Percentiles rank a stretch among this genome's conserved stretches.
Conservation (phyloP, 2,888 invertebrate genomes). For the Dusona sp. region DNA sequence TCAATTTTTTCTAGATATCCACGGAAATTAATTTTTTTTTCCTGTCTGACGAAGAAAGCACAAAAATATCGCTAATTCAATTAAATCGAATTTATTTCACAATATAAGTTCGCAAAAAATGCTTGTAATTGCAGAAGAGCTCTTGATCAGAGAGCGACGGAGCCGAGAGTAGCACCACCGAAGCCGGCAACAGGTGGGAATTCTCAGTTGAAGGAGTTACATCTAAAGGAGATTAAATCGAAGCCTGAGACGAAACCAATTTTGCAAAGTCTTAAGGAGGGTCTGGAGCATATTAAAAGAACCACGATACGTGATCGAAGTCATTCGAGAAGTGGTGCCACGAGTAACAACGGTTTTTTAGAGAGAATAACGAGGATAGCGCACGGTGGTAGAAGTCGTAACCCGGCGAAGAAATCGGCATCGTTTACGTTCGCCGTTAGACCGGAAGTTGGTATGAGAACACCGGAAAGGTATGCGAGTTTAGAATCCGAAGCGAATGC, state of each 20-base stretch:
- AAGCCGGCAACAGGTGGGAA: conserved; percentile 75
- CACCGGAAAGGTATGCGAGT: conserved; percentile 82
- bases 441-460: conserved; percentile 83
- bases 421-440: conserved; percentile 82
- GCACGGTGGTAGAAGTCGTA: conserved; percentile 80
- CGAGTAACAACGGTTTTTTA: conserved; percentile 77
- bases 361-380: conserved; percentile 82
- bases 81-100: neutral
- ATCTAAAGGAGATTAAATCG: conserved; percentile 81
- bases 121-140: conserved; percentile 79
- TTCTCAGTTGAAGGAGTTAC: conserved; percentile 79
- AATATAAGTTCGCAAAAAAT: conserved; percentile 2
- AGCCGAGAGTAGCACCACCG: conserved; percentile 81
- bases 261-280: conserved; percentile 81
- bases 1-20: too few relatives aligned
- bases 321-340: conserved; percentile 74
- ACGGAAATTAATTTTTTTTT: too few relatives aligned
- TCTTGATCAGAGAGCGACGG: conserved; percentile 82
- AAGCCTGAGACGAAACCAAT: conserved; percentile 82
- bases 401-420: conserved; percentile 83
- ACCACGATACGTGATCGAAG: conserved; percentile 81
- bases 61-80: neutral
- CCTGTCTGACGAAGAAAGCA: neutral
- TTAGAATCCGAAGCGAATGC: conserved; percentile 81
- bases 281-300: conserved; percentile 81